Percentiles rank a stretch among this genome's conserved stretches.
Evolutionary conservation across 2,113 vertebrate species (phyloP).

Genomic region (Ochotona princeps): DNA sequence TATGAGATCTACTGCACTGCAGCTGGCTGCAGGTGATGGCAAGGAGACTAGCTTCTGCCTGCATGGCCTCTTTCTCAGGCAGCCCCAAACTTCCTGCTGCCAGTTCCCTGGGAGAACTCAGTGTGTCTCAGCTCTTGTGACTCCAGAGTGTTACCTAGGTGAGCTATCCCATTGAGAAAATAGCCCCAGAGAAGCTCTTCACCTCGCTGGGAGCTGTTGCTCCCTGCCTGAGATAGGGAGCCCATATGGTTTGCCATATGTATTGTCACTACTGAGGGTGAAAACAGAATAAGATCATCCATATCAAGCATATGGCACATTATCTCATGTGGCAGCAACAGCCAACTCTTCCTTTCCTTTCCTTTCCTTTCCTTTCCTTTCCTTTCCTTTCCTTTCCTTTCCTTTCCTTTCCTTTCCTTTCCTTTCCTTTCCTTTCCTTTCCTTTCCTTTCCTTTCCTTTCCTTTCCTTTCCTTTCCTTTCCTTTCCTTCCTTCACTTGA

Average conservation of each 20-base stretch:
- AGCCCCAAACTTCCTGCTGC: neutral
- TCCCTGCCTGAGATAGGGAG: neutral
- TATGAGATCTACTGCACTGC: neutral
- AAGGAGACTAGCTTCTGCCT: neutral
- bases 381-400: no score
- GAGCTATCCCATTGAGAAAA: neutral
- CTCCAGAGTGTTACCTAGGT: neutral
- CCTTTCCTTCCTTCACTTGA: no score
- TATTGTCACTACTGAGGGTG: neutral
- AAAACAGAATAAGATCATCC: slow-evolving; percentile 35
- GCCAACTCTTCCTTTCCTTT: neutral
- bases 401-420: no score
- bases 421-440: neutral
- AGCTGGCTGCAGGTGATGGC: neutral
- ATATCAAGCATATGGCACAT: neutral
- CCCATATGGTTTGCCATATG: slow-evolving; percentile 13
- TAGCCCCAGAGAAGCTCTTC: neutral
- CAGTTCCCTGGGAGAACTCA: neutral
- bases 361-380: neutral
- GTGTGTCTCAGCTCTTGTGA: neutral
- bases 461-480: no score
- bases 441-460: neutral
- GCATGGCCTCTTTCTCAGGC: neutral
- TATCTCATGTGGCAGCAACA: neutral
- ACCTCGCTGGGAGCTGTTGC: neutral